Evolutionary conservation across 2,797 vertebrate species (phyloP), one percentile per base, ranked within the genome.

Genomic region (Myripristis murdjan): DNA sequence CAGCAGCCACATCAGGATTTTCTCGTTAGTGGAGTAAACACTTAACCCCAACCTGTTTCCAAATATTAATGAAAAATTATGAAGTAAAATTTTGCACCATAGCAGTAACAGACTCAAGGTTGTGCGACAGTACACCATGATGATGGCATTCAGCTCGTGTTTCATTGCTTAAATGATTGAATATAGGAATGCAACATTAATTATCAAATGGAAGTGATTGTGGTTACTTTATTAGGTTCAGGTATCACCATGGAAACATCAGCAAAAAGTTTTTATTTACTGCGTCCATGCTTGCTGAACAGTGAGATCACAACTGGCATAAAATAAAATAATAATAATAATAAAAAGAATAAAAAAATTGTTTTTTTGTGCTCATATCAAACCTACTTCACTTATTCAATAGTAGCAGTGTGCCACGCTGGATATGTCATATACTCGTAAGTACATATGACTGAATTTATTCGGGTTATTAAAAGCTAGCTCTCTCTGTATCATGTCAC

Each of bases 211-310:
- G 43, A 58, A 44, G 35, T 22, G 11, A 64, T 53, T 58, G 26
- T 41, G 51, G 62, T 56, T 20, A 20, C 20, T 20, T 20, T 20
- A 20, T 20, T 20, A 20, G 20, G n/a, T 56, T 23, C 35, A n/a
- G 41, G 16, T 49, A 63, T 68, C 49, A 58, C 52, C 60, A 39
- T 24, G 28, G 74, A 54, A 72, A 74, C n/a, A n/a, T n/a, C 37
- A 1, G 24, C 5, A 26, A 54, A 46, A 46, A 12, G 33, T 43
- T 57, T 57, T 23, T 14, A 44, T 52, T 57, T 20, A 35, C 47
- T 3, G 12, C 52, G 37, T 56, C 16, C 2, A 22, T 60, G 16
- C 54, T n/a, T n/a, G n/a, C n/a, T n/a, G n/a, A n/a, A n/a, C n/a
- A n/a, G n/a, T n/a, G n/a, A n/a, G n/a, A n/a, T n/a, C n/a, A n/a